Conservation (phyloP, 2,113 vertebrate genomes). For the Apteryx owenii region DNA sequence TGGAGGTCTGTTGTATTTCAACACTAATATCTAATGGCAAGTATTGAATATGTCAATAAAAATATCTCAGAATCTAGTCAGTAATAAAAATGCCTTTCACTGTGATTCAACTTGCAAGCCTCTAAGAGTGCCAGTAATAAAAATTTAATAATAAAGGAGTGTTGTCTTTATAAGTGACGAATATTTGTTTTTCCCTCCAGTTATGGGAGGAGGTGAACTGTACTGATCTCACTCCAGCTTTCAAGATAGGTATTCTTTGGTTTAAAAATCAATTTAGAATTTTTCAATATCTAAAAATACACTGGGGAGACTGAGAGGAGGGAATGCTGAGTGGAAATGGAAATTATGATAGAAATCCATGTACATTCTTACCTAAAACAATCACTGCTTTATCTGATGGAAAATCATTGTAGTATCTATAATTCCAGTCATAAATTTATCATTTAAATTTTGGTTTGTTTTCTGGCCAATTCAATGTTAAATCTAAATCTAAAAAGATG, state of each 20-base stretch:
- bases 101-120: not conserved
- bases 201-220: not conserved
- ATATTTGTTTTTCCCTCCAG: not conserved
- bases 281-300: not conserved
- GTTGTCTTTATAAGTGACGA: slow-evolving; percentile 1
- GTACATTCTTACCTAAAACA: not conserved
- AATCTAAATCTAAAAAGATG: not conserved
- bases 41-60: not conserved
- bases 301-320: not conserved
- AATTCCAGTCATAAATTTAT: not conserved
- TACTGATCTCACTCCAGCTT: not conserved
- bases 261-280: not conserved
- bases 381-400: not conserved
- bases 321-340: not conserved
- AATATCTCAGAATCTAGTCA: not conserved
- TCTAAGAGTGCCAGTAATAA: not conserved
- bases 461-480: not conserved
- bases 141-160: slow-evolving; percentile 39
- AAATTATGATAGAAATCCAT: not conserved
- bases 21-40: not conserved
- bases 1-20: not conserved
- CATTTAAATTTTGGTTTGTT: not conserved
- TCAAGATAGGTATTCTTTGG: not conserved
- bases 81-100: not conserved
- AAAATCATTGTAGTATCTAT: not conserved